phyloP scores from a whole-genome alignment of 2,888 invertebrate species.

The Conistra vaccinii region DNA sequence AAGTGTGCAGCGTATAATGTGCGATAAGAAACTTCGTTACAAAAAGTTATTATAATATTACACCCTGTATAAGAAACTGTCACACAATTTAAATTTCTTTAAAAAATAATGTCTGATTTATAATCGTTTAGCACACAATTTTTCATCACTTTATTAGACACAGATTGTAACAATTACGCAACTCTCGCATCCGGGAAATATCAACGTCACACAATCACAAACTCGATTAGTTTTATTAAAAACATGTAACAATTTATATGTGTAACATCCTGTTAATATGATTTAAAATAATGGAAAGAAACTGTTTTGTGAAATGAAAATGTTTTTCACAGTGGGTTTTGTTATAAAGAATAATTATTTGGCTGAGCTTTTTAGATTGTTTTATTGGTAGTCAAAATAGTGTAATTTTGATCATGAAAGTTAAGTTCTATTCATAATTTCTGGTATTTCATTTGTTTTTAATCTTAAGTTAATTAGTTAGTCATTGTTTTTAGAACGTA shows the following conservation, averaged over 20 bases:
- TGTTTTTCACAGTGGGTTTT: slow-evolving; percentile 1
- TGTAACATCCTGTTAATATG: slow-evolving; percentile 54
- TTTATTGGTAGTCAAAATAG: neutral
- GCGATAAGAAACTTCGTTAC: too few species aligned
- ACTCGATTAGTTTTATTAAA: slow-evolving; percentile 49
- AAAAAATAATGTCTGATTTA: slow-evolving; percentile 37
- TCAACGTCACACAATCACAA: slow-evolving; percentile 54
- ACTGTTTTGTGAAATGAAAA: slow-evolving; percentile 11
- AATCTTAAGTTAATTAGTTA: too few species aligned
- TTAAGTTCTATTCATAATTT: neutral
- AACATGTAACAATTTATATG: slow-evolving; percentile 43
- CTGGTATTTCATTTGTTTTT: neutral
- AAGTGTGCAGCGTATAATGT: too few species aligned
- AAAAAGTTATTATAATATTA: neutral
- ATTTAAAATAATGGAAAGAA: slow-evolving; percentile 42
- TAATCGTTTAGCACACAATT: slow-evolving; percentile 29
- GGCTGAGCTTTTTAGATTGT: neutral
- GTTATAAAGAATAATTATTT: neutral
- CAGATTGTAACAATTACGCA: slow-evolving; percentile 49
- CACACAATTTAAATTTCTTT: neutral
- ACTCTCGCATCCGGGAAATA: slow-evolving; percentile 61
- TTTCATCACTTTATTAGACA: slow-evolving; percentile 48
- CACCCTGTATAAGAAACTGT: neutral
- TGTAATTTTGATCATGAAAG: neutral
- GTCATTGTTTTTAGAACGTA: too few species aligned